A percentile compares a stretch with the other conserved stretches of the same genome.
phyloP scores from a whole-genome alignment of 2,888 invertebrate species.

The Altica lythri region DNA sequence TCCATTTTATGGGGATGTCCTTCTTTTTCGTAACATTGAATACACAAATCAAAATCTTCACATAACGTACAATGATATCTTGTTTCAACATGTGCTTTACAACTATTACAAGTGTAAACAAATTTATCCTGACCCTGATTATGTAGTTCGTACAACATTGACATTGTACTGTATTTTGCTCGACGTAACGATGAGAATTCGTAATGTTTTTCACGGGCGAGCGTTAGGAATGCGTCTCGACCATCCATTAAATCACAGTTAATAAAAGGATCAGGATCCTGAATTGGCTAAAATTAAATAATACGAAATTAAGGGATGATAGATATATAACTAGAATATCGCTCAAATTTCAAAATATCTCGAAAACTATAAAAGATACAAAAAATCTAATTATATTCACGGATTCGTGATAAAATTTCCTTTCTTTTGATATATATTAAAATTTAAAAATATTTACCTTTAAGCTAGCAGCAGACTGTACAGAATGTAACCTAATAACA shows the following conservation, averaged over 20 bases:
- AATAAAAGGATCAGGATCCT: conserved; percentile 94
- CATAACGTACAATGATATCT: conserved; percentile 97
- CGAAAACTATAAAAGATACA: no score
- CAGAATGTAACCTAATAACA: conserved; percentile 96
- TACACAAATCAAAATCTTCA: conserved; percentile 99
- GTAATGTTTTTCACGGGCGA: conserved; percentile 97
- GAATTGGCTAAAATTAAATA: no score
- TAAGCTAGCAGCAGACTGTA: conserved; percentile 89
- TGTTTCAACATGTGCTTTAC: conserved; percentile 93
- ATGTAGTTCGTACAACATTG: conserved; percentile 97
- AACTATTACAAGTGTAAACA: conserved; percentile 98
- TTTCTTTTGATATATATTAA: neutral
- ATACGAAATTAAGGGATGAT: no score
- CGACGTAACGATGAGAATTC: conserved; percentile 96
- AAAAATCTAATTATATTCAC: no score
- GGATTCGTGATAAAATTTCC: no score
- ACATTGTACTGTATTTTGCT: conserved; percentile 94
- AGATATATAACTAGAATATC: no score
- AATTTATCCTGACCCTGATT: conserved; percentile 98
- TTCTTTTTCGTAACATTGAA: conserved; percentile 90
- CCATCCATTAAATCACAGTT: conserved; percentile 99
- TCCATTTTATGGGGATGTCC: conserved; percentile 98
- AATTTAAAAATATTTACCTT: conserved; percentile 63
- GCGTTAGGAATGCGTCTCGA: conserved; percentile 96
- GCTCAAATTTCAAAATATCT: no score